Base-by-base conservation (phyloP, 92 coral and sea anemone species). In the Heliopora coerulea region DNA sequence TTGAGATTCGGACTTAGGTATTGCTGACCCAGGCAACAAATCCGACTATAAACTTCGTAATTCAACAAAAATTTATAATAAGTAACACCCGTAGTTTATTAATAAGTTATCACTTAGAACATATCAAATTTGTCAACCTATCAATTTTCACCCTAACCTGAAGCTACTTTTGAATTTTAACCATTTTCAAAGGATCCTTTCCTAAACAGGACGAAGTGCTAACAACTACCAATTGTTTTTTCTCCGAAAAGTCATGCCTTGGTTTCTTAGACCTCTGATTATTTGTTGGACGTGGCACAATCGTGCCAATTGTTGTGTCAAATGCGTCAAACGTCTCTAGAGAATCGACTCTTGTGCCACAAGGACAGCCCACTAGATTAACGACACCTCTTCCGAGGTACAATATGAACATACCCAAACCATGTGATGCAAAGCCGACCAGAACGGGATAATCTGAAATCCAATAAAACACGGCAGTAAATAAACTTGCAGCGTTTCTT, bases 271-370 rank as follows among this genome's bases (percentile, higher is more conserved):
- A 8, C 3, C 11, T 6, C 13, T 3, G 30, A 2, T 69, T 62
- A 21, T 52, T 18, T 25, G 28, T 49, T 29, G 76, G 56, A 9
- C 31, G 19, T 31, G 29, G 40, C 24, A 69, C 14, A 0, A 69
- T 39, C 6, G 41, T 69, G 1, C 76, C 76, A 1, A 69, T 44
- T 1, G 62, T 69, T 34, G 76, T 69, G 17, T 69, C 76, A 24
- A 69, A 69, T 4, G 76, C 76, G 27, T 46, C 50, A 4, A 69
- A 28, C 17, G 76, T 49, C 9, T 69, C 76, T 5, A 69, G 29
- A 30, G 76, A 69, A 28, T 69, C 76, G 18, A 69, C 76, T 9
- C 76, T 29, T 6, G 76, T 69, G 29, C 76, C 76, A 13, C 76
- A 69, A 3, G 76, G 76, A 26, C 61, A 69, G 31, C 76, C 76